A percentile compares a stretch with the other conserved stretches of the same genome.
Conservation (phyloP, 37 sponge, comb jelly and placozoan genomes). For the Corticium candelabrum region DNA sequence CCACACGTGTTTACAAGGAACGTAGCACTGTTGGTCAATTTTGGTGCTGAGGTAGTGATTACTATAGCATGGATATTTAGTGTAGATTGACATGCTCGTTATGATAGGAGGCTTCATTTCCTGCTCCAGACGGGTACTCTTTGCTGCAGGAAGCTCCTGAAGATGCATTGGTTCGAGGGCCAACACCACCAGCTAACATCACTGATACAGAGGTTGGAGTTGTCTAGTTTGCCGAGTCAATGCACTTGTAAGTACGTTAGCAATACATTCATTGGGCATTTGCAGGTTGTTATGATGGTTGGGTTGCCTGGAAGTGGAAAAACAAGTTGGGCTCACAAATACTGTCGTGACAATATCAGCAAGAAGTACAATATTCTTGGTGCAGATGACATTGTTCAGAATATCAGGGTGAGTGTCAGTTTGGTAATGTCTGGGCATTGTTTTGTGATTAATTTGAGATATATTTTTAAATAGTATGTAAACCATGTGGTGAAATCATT, state of each 20-base stretch:
- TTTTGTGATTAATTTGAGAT: no score
- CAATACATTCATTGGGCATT: no score
- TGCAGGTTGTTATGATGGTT: slow-evolving; percentile 68
- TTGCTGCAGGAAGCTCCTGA: not conserved
- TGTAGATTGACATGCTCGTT: no score
- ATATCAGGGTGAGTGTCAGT: slow-evolving; percentile 49
- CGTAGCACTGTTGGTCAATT: slow-evolving; percentile 52
- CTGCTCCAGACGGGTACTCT: not conserved
- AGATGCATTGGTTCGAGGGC: not conserved
- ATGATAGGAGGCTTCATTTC: not conserved
- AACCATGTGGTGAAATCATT: no score
- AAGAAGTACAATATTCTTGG: slow-evolving; percentile 77
- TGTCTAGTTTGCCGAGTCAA: no score
- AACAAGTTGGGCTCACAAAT: slow-evolving; percentile 89
- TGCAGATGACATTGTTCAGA: slow-evolving; percentile 72
- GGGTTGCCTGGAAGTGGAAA: slow-evolving; percentile 93
- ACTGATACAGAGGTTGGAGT: not conserved
- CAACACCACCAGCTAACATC: not conserved
- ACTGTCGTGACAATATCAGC: slow-evolving; percentile 32
- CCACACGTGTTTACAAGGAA: slow-evolving; percentile 83
- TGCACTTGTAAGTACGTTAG: no score
- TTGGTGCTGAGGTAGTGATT: slow-evolving; percentile 26
- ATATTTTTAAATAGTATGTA: no score
- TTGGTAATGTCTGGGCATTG: no score
- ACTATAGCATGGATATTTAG: no score